Conservation (phyloP, 2,888 invertebrate species). For the Mystacides longicornis region DNA sequence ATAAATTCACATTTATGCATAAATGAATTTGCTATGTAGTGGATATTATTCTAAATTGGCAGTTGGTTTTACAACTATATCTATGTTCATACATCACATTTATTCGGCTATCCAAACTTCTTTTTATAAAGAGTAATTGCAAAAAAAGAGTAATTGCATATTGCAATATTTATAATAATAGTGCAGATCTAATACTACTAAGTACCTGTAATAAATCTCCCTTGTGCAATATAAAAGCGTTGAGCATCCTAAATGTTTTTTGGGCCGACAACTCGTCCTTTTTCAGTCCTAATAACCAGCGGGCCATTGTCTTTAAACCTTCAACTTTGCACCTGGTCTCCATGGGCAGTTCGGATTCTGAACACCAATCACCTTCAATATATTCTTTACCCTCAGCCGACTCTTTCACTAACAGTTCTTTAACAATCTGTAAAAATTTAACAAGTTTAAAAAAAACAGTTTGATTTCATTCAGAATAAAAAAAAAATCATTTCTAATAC, state of each 20-base stretch:
- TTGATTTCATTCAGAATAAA: too few relatives aligned
- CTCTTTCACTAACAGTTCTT: conserved; percentile 86
- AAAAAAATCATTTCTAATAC: background rate
- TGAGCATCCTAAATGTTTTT: conserved; percentile 90
- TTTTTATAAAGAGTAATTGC: too few relatives aligned
- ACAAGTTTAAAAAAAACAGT: background rate
- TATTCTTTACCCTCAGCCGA: conserved; percentile 50
- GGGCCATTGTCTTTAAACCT: conserved; percentile 92
- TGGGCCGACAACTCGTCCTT: conserved; percentile 81
- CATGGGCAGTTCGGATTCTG: conserved; percentile 78
- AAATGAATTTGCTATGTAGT: background rate
- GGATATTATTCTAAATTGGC: background rate
- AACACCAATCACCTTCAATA: conserved; percentile 66
- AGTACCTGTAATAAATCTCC: conserved; percentile 67
- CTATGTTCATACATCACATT: too few relatives aligned
- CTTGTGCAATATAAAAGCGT: conserved; percentile 88
- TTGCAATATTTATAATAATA: background rate
- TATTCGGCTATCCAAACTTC: too few relatives aligned
- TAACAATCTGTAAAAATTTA: conserved; percentile 65
- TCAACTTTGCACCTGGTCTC: conserved; percentile 90
- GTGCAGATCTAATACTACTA: background rate
- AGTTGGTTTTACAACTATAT: too few relatives aligned
- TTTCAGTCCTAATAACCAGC: conserved; percentile 90
- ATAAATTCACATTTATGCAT: background rate
- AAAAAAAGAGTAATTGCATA: background rate